These are phyloP conservation scores for Periplaneta americana DNA, from an alignment of 1,140 invertebrate species.

Conservation along the genomic window DNA sequence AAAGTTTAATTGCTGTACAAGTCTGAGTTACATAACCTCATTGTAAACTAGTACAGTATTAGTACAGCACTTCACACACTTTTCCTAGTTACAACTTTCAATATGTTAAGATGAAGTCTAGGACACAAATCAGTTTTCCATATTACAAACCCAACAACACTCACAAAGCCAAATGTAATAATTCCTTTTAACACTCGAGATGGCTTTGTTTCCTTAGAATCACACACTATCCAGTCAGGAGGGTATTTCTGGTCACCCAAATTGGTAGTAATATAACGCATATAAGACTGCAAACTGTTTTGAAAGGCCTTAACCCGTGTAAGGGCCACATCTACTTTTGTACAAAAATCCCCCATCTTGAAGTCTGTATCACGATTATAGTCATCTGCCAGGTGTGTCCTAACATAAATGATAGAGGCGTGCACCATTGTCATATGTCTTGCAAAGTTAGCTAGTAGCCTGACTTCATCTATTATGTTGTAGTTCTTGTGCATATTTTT, in stretches of 20 bases:
- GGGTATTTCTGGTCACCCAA: background rate
- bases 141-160: background rate
- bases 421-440: background rate
- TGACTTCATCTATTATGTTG: background rate
- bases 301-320: background rate
- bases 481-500: background rate
- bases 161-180: too few species aligned
- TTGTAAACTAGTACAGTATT: too few species aligned
- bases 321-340: background rate
- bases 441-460: background rate
- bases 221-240: background rate
- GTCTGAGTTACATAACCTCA: too few species aligned
- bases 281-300: background rate
- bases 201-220: background rate
- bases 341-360: background rate
- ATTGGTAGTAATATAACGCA: background rate
- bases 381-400: background rate
- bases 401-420: background rate
- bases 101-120: background rate
- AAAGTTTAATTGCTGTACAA: too few species aligned
- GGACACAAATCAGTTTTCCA: background rate
- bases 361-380: background rate
- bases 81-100: background rate
- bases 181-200: background rate
- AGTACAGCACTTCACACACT: too few species aligned